These are phyloP conservation scores for Branchipolynoe longqiensis DNA, from an alignment of 2,888 invertebrate genomes.

Conservation along the genomic window DNA sequence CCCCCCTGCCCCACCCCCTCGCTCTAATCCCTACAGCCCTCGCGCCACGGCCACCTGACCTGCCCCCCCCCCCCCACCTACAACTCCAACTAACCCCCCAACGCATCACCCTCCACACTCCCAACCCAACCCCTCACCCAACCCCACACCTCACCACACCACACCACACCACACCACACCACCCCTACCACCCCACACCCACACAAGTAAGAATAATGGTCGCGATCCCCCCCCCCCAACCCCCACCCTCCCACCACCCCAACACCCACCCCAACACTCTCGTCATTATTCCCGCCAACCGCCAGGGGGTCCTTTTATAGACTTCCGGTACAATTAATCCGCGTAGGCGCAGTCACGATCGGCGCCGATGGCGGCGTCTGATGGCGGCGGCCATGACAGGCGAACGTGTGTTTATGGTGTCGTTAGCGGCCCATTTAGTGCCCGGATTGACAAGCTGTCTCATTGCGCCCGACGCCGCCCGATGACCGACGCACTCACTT, in stretches of 20 bases:
- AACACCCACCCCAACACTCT: not conserved
- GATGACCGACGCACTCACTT: conserved; percentile 56
- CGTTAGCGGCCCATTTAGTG: conserved; percentile 56
- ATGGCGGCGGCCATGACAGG: conserved; percentile 48
- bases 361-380: conserved; percentile 49
- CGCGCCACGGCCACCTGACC: too few species aligned
- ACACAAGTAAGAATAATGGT: conserved; percentile 2
- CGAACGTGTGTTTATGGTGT: conserved; percentile 55
- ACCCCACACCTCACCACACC: not conserved
- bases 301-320: conserved; percentile 30
- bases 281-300: conserved; percentile 30
- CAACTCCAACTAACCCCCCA: too few species aligned
- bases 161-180: not conserved
- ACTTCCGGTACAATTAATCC: conserved; percentile 54
- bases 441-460: conserved; percentile 57
- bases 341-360: conserved; percentile 52
- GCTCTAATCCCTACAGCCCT: too few species aligned
- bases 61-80: too few species aligned
- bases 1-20: too few species aligned
- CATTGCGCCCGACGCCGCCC: conserved; percentile 51
- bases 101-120: not conserved
- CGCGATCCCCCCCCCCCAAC: not conserved
- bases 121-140: not conserved
- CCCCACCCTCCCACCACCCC: conserved; percentile 1
- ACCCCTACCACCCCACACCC: not conserved